Evolutionary conservation across 2,113 vertebrate genomes (phyloP).

Genomic region (Maccullochella peelii): DNA sequence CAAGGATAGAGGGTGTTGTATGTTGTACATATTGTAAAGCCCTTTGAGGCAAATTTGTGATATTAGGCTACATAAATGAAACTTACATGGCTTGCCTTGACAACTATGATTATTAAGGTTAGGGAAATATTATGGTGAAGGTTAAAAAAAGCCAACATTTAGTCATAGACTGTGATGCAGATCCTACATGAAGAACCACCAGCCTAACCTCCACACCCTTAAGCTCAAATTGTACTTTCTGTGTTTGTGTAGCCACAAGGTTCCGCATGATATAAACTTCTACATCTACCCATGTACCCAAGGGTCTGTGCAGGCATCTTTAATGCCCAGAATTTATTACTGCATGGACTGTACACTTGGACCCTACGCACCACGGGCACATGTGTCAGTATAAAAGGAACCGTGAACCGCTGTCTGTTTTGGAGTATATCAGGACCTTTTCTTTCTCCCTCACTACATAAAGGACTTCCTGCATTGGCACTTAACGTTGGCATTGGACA

Average conservation of each 20-base stretch:
- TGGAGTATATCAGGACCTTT: too few relatives aligned
- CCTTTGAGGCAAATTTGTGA: too few relatives aligned
- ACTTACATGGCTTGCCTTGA: too few relatives aligned
- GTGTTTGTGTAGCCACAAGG: not conserved
- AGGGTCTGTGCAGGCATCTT: not conserved
- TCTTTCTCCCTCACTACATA: constrained; percentile 4
- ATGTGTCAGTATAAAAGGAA: not conserved
- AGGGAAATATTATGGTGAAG: not conserved
- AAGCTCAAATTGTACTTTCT: not conserved
- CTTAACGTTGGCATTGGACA: not conserved
- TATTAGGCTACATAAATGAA: too few relatives aligned
- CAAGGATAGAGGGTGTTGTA: too few relatives aligned
- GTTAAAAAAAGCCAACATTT: not conserved
- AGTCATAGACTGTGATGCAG: not conserved
- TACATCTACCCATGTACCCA: not conserved
- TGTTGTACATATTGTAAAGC: too few relatives aligned
- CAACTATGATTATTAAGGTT: not conserved
- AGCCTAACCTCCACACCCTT: not conserved
- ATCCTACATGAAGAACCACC: not conserved
- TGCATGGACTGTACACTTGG: not conserved
- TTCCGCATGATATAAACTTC: not conserved
- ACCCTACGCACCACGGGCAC: not conserved
- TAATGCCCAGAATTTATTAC: not conserved
- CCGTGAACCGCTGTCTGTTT: not conserved
- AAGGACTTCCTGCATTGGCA: constrained; percentile 4